These are phyloP conservation scores for Colius striatus DNA, from an alignment of 2,113 vertebrate species.

Conservation along the genomic window DNA sequence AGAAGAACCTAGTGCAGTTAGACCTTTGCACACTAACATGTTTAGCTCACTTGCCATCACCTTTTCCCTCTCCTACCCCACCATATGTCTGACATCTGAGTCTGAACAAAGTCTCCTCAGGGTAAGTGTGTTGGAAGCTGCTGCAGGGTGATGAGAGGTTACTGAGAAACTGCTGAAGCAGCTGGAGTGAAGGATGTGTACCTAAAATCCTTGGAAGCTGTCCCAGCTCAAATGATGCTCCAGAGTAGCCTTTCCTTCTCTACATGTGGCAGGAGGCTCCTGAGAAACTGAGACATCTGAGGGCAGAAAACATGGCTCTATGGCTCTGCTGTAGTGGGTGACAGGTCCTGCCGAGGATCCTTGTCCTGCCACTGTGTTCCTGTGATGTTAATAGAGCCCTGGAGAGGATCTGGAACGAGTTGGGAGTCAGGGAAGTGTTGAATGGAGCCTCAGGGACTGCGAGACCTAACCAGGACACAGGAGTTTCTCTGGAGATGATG, in stretches of 20 bases:
- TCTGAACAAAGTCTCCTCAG: neutral
- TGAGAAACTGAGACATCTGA: neutral
- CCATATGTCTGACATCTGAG: neutral
- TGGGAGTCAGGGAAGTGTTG: neutral
- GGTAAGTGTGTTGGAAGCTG: neutral
- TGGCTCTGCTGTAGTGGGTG: neutral
- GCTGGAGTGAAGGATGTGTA: neutral
- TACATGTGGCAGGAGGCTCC: neutral
- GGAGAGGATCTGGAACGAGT: neutral
- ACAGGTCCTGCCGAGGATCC: neutral
- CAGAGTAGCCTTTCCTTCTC: neutral
- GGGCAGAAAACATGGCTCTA: neutral
- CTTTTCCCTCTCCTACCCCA: neutral
- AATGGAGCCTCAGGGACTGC: slow-evolving; percentile 3
- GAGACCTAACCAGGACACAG: neutral
- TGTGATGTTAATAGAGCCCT: neutral
- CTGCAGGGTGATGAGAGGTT: neutral
- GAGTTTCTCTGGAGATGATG: slow-evolving; percentile 42
- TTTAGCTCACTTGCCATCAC: neutral
- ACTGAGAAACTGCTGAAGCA: neutral
- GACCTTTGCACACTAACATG: accelerated
- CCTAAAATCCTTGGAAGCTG: neutral
- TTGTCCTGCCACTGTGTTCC: neutral
- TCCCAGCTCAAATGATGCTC: neutral
- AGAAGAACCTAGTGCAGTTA: neutral